Evolutionary conservation across 2,888 invertebrate genomes (phyloP).

Genomic region (Arenicola marina): DNA sequence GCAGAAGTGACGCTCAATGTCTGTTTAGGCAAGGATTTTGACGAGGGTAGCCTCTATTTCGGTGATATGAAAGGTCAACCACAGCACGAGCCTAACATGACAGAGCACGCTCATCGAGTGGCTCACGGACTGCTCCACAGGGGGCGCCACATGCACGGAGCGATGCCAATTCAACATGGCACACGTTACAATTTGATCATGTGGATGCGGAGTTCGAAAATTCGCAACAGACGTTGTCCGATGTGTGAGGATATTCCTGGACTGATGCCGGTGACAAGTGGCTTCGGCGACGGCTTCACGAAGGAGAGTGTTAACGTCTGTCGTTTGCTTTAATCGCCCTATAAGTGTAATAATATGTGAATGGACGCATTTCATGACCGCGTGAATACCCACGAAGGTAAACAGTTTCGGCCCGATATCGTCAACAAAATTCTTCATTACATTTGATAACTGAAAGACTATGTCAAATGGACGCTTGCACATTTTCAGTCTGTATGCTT

Average conservation of each 20-base stretch:
- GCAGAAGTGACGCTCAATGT: conserved; percentile 62
- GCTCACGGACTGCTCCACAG: conserved; percentile 59
- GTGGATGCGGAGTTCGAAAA: conserved; percentile 62
- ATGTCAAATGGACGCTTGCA: too few relatives aligned
- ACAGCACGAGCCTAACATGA: conserved; percentile 15
- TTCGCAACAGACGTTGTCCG: conserved; percentile 60
- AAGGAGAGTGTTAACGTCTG: conserved; percentile 12
- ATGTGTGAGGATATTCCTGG: conserved; percentile 60
- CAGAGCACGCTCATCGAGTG: conserved; percentile 42
- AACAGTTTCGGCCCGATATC: too few relatives aligned
- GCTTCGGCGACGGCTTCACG: conserved; percentile 55
- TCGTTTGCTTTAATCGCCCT: too few relatives aligned
- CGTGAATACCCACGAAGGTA: too few relatives aligned
- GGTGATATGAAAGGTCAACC: conserved; percentile 50
- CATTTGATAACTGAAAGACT: too few relatives aligned
- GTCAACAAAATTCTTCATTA: too few relatives aligned
- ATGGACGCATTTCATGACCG: too few relatives aligned
- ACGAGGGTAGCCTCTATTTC: conserved; percentile 60
- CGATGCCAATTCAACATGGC: conserved; percentile 56
- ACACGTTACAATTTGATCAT: conserved; percentile 61
- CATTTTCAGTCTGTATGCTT: too few relatives aligned
- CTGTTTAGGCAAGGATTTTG: conserved; percentile 56
- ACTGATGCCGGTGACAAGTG: conserved; percentile 41
- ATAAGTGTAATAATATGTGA: too few relatives aligned
- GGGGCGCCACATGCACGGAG: conserved; percentile 62